Percentiles rank a stretch among this genome's conserved stretches.
Conservation (phyloP, 1,140 invertebrate genomes). For the Procambarus clarkii region DNA sequence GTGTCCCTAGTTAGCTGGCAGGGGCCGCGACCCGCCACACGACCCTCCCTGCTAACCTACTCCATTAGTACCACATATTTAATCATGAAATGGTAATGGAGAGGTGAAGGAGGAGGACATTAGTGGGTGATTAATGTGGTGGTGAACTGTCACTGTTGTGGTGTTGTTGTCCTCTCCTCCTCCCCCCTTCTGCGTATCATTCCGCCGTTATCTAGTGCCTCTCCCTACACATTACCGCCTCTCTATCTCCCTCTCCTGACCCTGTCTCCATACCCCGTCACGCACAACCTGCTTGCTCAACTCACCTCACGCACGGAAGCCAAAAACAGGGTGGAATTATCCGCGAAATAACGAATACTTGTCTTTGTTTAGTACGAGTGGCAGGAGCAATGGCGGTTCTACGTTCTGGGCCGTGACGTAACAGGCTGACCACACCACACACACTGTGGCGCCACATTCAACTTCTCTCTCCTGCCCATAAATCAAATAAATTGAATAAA, state of each 20-base stretch:
- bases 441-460: neutral
- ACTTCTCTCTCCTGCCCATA: neutral
- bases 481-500: too few relatives aligned
- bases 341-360: constrained; percentile 7
- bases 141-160: neutral
- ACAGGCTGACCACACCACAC: neutral
- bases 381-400: constrained; percentile 55
- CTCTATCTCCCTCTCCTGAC: neutral
- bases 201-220: constrained; percentile 65
- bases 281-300: constrained; percentile 27
- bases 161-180: constrained; percentile 36
- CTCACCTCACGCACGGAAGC: constrained; percentile 24
- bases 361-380: constrained; percentile 45
- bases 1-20: too few relatives aligned
- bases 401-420: constrained; percentile 44
- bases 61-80: too few relatives aligned
- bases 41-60: too few relatives aligned
- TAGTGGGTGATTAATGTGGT: too few relatives aligned
- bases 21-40: too few relatives aligned
- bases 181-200: constrained; percentile 39
- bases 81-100: too few relatives aligned
- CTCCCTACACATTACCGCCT: neutral
- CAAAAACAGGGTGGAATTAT: neutral
- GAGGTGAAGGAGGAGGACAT: too few relatives aligned
- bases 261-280: neutral